phyloP scores from a whole-genome alignment of 2,113 vertebrate species.

The Nycticryphes semicollaris region DNA sequence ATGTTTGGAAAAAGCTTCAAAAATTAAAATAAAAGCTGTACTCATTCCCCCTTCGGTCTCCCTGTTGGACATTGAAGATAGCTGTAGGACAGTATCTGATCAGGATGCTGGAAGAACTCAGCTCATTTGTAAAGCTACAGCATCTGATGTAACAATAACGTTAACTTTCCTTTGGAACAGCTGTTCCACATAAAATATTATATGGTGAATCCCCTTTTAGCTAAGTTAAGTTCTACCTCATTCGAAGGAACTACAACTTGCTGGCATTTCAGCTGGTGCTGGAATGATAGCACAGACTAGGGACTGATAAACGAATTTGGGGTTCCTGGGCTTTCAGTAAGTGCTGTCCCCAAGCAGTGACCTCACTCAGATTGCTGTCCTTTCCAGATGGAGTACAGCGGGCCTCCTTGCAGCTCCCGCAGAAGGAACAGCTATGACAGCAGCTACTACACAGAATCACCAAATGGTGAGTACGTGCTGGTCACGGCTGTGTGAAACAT shows the following conservation, averaged over 20 bases:
- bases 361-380: not conserved
- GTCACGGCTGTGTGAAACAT: rapidly evolving
- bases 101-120: not conserved
- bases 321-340: not conserved
- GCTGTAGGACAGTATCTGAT: not conserved
- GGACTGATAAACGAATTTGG: not conserved
- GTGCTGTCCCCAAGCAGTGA: not conserved
- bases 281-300: not conserved
- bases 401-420: constrained; percentile 79
- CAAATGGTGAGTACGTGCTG: constrained; percentile 76
- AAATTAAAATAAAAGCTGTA: not conserved
- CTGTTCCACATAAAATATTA: not conserved
- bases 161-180: not conserved
- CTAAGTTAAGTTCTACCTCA: not conserved
- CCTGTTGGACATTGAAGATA: not conserved
- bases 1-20: not conserved
- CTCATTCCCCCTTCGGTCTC: not conserved
- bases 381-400: constrained; percentile 89
- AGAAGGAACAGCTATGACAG: constrained; percentile 85
- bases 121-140: not conserved
- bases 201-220: not conserved
- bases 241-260: not conserved
- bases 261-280: not conserved
- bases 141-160: not conserved
- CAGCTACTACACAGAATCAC: constrained; percentile 84